Evolutionary conservation across 2,113 vertebrate species (phyloP), one percentile per base, ranked within the genome.

Genomic region (Ciconia maguari): DNA sequence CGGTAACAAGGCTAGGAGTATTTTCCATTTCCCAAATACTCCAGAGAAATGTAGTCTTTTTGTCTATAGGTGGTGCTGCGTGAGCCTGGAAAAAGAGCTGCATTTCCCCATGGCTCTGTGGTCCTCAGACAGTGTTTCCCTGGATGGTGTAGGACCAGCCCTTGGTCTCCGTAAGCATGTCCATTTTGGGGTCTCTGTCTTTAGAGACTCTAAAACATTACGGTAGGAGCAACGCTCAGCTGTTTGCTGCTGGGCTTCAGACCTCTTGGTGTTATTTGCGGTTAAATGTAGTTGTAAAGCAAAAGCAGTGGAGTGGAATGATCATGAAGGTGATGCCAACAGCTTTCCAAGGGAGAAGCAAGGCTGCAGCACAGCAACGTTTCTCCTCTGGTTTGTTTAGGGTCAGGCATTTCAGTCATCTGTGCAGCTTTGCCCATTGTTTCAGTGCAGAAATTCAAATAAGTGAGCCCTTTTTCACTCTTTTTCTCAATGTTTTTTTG

Each of bases 41-140:
- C 74, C 52, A 16, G 71, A 52, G 90, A 86, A 81, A 90, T 89
- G 48, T 20, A 5, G 30, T 3, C 6, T 3, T 91, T 93, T 84
- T 92, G 94, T 94, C 90, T 76, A 89, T 86, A 96, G 96, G 83
- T 95, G 94, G 92, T 93, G 94, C 92, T 96, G 90, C 17, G 0
- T 24, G 94, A 95, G 68, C 90, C 95, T 89, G 80, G 61, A 91
- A 95, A 94, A 76, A 72, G 6, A 71, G 13, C 72, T 51, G 38
- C 7, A 3, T 29, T 49, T 68, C 21, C 20, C 54, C 34, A 8
- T 10, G 41, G 61, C 52, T 87, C 49, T 5, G 26, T 71, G 58
- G 38, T 68, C 30, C n/a, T 26, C 44, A 66, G 48, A 4, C 1
- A 0, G 3, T 6, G 15, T 25, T 74, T 15, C 42, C 22, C 78